Evolutionary conservation across 2,797 vertebrate species (phyloP), one percentile per base, ranked within the genome.

Genomic region (Garrulus glandarius): DNA sequence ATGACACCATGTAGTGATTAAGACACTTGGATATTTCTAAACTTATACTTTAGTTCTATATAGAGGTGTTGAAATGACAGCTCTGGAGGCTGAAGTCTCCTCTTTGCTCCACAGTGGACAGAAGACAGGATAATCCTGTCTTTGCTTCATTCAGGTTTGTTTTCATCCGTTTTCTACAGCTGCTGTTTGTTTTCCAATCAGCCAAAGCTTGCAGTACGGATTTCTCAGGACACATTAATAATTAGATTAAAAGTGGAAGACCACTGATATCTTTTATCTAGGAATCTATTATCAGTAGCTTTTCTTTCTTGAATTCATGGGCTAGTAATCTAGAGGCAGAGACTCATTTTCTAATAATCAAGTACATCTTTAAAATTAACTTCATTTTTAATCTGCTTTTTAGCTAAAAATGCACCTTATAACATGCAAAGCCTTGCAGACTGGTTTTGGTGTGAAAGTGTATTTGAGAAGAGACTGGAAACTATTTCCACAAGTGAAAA

Each of bases 401-500:
- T 61, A 23, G 22, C 24, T 59, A 57, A 69, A 74, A 93, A 76
- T 44, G 18, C 36, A 15, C 34, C 34, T 68, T 81, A 20, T 43
- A 69, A 59, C 27, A 16, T 52, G 15, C 37, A 75, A 89, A 89
- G 52, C 27, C 68, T 78, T 78, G 55, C 34, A 80, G 68, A 44
- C 30, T 50, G 39, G 10, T 53, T 86, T 85, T 52, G 13, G 59
- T 75, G 80, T 81, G 78, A 88, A 96, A 92, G 83, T 76, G 49
- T 81, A 50, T 80, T 88, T 92, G 67, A 70, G 63, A 92, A 67
- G 57, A 26, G 19, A 84, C n/a, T 83, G 61, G 46, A 90, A 94
- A 87, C 64, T 60, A 21, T 52, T 95, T 77, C 83, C 65, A 93
- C 72, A 92, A 93, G 87, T 88, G 76, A 94, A 93, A 41, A 88